phyloP scores from a whole-genome alignment of 2,888 invertebrate species.

The Chrysina gloriosa region DNA sequence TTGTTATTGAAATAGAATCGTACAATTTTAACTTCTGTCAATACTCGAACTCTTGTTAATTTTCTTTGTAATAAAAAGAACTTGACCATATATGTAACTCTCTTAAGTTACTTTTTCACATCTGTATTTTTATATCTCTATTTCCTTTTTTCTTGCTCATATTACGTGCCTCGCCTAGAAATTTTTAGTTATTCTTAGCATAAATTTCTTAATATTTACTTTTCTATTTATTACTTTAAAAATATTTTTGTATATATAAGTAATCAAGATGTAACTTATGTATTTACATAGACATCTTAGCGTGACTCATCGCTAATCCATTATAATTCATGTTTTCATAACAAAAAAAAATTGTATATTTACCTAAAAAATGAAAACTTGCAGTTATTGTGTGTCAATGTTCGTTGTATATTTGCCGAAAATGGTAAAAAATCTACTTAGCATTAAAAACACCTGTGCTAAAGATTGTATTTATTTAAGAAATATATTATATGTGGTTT shows the following conservation, averaged over 20 bases:
- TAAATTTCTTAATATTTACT: conserved; percentile 32
- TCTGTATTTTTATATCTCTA: neutral
- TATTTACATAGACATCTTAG: conserved; percentile 4
- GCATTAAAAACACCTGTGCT: conserved; percentile 9
- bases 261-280: conserved; percentile 18
- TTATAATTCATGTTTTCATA: conserved; percentile 19
- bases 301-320: neutral
- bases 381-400: conserved; percentile 20
- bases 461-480: neutral
- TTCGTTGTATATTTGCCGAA: conserved; percentile 17
- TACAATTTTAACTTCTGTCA: neutral
- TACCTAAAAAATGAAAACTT: conserved; percentile 5
- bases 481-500: conserved; percentile 2
- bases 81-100: neutral
- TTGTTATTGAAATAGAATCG: neutral
- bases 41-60: neutral
- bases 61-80: neutral
- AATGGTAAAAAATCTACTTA: conserved; percentile 2
- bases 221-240: conserved; percentile 32
- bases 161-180: conserved; percentile 32
- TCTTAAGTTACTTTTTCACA: neutral
- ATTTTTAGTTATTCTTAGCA: conserved; percentile 29
- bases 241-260: conserved; percentile 33
- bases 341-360: conserved; percentile 1
- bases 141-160: conserved; percentile 10